A percentile compares a stretch with the other conserved stretches of the same genome.
Evolutionary conservation across 2,113 vertebrate genomes (phyloP).

Genomic region (Dinomys branickii): DNA sequence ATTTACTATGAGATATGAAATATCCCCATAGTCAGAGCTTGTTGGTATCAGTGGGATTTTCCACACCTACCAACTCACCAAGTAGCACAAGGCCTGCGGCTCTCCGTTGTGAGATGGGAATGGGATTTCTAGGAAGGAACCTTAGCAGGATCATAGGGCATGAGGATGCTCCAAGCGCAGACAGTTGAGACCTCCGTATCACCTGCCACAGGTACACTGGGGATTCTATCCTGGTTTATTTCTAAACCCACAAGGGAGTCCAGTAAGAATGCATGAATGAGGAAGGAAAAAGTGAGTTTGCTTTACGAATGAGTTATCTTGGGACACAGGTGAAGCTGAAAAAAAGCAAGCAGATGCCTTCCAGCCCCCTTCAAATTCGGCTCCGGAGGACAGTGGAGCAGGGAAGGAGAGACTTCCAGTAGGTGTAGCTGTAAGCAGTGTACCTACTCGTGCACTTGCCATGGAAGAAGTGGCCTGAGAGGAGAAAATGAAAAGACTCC

Average conservation of each 20-base stretch:
- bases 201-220: neutral
- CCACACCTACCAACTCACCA: no score
- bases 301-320: neutral
- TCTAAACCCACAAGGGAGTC: neutral
- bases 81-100: no score
- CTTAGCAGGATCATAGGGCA: neutral
- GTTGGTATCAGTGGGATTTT: no score
- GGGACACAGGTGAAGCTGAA: neutral
- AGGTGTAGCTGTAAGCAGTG: no score
- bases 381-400: neutral
- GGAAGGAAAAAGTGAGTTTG: neutral
- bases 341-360: neutral
- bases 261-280: neutral
- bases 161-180: rapidly evolving
- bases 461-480: neutral
- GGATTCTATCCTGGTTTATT: neutral
- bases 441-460: neutral
- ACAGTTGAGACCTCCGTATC: neutral
- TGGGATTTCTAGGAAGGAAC: neutral
- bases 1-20: no score
- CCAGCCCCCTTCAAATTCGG: neutral
- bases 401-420: neutral
- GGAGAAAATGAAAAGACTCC: neutral
- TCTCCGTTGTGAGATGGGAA: neutral
- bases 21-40: no score